phyloP scores from a whole-genome alignment of 2,888 invertebrate genomes.

The Megamerina dolium region DNA sequence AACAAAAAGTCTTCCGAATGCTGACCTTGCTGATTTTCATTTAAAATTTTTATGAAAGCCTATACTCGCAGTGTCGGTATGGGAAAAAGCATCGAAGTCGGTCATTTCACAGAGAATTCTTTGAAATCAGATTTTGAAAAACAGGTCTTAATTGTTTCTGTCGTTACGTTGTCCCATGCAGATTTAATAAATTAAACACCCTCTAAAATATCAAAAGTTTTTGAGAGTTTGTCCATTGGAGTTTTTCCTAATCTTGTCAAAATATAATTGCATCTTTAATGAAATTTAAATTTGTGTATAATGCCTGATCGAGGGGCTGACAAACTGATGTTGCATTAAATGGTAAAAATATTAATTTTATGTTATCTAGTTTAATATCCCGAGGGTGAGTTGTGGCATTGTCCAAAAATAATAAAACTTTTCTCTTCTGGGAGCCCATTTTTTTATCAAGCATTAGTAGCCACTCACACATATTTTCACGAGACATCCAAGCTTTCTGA shows the following conservation, averaged over 20 bases:
- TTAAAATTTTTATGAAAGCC: too few relatives aligned
- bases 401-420: constrained; percentile 14
- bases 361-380: constrained; percentile 10
- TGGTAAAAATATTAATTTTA: constrained; percentile 9
- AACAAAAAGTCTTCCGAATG: too few relatives aligned
- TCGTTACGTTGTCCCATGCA: constrained; percentile 14
- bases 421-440: constrained; percentile 12
- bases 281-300: too few relatives aligned
- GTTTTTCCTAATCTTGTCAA: too few relatives aligned
- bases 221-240: constrained; percentile 14
- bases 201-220: constrained; percentile 13
- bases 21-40: too few relatives aligned
- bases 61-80: too few relatives aligned
- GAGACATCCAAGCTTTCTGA: constrained; percentile 25
- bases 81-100: too few relatives aligned
- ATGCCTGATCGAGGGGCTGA: constrained; percentile 18
- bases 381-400: constrained; percentile 14
- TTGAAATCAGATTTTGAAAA: constrained; percentile 12
- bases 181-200: too few relatives aligned
- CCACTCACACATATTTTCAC: constrained; percentile 24
- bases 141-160: constrained; percentile 13
- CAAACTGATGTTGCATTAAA: constrained; percentile 15
- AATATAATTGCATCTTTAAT: too few relatives aligned
- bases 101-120: too few relatives aligned
- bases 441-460: constrained; percentile 11